Conservation (phyloP, 2,888 invertebrate genomes). For the Ectemnius continuus region DNA sequence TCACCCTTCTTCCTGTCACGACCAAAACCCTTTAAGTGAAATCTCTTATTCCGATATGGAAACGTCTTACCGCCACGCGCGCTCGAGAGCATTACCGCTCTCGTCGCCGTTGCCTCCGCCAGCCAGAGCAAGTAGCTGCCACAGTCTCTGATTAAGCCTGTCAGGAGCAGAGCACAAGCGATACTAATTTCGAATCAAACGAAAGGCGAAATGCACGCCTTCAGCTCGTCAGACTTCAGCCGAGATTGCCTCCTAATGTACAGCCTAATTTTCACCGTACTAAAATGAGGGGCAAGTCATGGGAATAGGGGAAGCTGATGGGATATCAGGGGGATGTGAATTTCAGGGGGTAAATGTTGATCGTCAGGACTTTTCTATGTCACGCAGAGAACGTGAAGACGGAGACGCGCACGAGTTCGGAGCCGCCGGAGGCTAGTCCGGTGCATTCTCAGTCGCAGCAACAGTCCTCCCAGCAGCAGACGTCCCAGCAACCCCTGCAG, state of each 20-base stretch:
- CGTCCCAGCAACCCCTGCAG: conserved; percentile 72
- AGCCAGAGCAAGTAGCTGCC: conserved; percentile 48
- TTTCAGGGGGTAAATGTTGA: neutral
- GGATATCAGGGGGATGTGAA: neutral
- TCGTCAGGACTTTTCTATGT: neutral
- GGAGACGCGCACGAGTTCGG: conserved; percentile 73
- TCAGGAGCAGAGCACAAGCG: conserved; percentile 76
- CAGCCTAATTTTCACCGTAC: too few species aligned
- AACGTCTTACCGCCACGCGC: neutral
- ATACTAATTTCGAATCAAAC: conserved; percentile 78
- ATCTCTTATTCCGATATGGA: conserved; percentile 78
- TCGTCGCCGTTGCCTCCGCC: conserved; percentile 53
- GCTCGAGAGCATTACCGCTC: conserved; percentile 21
- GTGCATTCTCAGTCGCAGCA: conserved; percentile 73
- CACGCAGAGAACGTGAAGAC: conserved; percentile 71
- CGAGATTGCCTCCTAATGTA: too few species aligned
- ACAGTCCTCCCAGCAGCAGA: conserved; percentile 65
- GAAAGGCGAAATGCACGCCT: conserved; percentile 59
- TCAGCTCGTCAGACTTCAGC: neutral
- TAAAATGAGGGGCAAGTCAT: too few species aligned
- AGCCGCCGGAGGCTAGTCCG: conserved; percentile 74
- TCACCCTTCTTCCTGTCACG: conserved; percentile 74
- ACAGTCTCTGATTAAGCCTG: conserved; percentile 76
- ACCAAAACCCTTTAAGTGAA: conserved; percentile 78
- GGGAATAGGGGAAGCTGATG: neutral